A percentile compares a stretch with the other conserved stretches of the same genome.
Evolutionary conservation across 2,888 invertebrate genomes (phyloP).

Genomic region (Bombylius major): DNA sequence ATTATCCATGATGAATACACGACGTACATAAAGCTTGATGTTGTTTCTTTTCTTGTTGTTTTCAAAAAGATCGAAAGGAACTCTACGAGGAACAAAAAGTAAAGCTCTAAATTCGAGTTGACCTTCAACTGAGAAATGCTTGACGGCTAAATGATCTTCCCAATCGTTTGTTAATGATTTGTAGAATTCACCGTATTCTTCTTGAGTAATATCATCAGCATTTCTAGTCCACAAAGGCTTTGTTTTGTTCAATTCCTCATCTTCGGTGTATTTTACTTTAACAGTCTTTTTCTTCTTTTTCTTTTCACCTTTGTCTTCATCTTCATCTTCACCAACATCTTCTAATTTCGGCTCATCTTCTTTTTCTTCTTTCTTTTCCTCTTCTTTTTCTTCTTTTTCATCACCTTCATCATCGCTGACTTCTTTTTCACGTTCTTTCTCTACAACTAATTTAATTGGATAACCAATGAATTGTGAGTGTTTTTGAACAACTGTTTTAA

Average conservation of each 20-base stretch:
- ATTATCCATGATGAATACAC: slow-evolving; percentile 99
- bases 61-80: slow-evolving; percentile 96
- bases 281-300: slow-evolving; percentile 93
- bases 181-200: slow-evolving; percentile 97
- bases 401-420: slow-evolving; percentile 87
- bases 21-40: slow-evolving; percentile 92
- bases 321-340: slow-evolving; percentile 45
- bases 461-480: slow-evolving; percentile 99
- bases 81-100: slow-evolving; percentile 80
- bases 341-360: slow-evolving; percentile 41
- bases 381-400: slow-evolving; percentile 49
- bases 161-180: slow-evolving; percentile 95
- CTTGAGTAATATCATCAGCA: slow-evolving; percentile 89
- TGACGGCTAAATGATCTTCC: slow-evolving; percentile 95
- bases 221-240: slow-evolving; percentile 98
- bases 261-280: slow-evolving; percentile 95
- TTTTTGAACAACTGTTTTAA: slow-evolving; percentile 97
- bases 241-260: slow-evolving; percentile 96
- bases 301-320: slow-evolving; percentile 53
- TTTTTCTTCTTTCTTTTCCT: slow-evolving; percentile 25
- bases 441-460: slow-evolving; percentile 88
- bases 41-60: slow-evolving; percentile 98
- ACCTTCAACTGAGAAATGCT: slow-evolving; percentile 89
- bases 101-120: slow-evolving; percentile 91
- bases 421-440: slow-evolving; percentile 96